Evolutionary conservation across 1,140 invertebrate species (phyloP).

Genomic region (Hypothenemus hampei): DNA sequence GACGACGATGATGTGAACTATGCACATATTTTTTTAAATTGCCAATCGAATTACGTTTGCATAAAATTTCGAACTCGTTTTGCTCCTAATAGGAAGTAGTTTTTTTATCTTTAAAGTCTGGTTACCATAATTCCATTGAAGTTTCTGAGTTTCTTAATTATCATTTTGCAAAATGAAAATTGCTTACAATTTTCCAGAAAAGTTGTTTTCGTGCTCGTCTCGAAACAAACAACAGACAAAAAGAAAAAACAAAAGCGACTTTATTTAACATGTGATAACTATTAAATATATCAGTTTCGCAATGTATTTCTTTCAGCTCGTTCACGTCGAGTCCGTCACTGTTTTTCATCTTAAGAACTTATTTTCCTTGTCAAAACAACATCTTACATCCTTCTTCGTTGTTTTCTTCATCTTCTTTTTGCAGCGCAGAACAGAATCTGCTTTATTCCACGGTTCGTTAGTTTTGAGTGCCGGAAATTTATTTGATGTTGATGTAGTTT

Average conservation of each 20-base stretch:
- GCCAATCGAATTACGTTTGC: constrained; percentile 27
- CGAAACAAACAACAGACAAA: background rate
- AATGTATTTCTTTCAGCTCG: no score
- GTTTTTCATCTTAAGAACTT: constrained; percentile 15
- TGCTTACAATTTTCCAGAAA: background rate
- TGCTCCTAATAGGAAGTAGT: constrained; percentile 8
- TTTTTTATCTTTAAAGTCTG: no score
- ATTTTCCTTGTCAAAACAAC: constrained; percentile 21
- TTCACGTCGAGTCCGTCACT: constrained; percentile 14
- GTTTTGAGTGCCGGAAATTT: constrained; percentile 28
- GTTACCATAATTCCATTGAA: no score
- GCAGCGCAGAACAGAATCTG: constrained; percentile 19
- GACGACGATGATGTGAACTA: constrained; percentile 26
- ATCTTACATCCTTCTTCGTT: constrained; percentile 16
- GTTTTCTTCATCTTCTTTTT: constrained; percentile 2
- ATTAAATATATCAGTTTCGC: no score
- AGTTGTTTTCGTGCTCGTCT: background rate
- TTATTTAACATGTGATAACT: background rate
- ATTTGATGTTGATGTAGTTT: constrained; percentile 30
- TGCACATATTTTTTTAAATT: constrained; percentile 26
- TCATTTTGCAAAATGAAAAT: background rate
- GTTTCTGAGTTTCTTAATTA: background rate
- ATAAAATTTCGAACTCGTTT: constrained; percentile 20
- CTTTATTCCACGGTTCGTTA: constrained; percentile 30
- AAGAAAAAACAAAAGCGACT: background rate